Conservation (phyloP, 2,888 invertebrate genomes). For the Drosophila sordidula region DNA sequence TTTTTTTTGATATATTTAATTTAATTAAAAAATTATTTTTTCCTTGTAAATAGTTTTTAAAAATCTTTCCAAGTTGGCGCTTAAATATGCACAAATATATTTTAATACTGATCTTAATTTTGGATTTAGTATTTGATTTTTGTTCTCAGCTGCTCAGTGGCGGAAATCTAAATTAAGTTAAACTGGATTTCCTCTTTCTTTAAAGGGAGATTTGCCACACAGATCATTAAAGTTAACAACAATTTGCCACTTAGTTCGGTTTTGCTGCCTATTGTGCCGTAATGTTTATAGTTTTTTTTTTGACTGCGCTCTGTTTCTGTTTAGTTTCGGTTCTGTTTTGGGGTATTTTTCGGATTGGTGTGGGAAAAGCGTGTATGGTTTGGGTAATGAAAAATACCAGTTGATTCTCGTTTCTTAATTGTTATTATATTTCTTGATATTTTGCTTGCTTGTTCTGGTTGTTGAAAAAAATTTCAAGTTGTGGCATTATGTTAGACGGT, state of each 20-base stretch:
- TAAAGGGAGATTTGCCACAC: constrained; percentile 8
- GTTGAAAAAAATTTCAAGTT: constrained; percentile 34
- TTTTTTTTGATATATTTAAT: constrained; percentile 23
- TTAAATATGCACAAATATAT: constrained; percentile 23
- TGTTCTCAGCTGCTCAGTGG: constrained; percentile 21
- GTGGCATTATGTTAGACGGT: constrained; percentile 29
- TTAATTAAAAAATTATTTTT: constrained; percentile 30
- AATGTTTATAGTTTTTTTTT: constrained; percentile 21
- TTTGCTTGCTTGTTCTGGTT: constrained; percentile 41
- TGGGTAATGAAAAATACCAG: constrained; percentile 66
- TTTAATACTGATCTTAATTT: constrained; percentile 56
- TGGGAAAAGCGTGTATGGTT: constrained; percentile 44
- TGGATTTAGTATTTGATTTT: constrained; percentile 24
- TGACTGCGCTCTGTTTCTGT: constrained; percentile 36
- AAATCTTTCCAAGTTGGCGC: constrained; percentile 40
- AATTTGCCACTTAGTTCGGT: constrained; percentile 68
- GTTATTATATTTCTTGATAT: constrained; percentile 32
- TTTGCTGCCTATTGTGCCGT: constrained; percentile 42
- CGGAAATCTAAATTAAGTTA: constrained; percentile 36
- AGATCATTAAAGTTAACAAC: constrained; percentile 62
- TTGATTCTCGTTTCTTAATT: constrained; percentile 49
- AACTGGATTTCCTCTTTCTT: constrained; percentile 31
- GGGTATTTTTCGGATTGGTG: constrained; percentile 40
- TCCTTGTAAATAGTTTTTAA: constrained; percentile 63
- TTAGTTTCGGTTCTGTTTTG: constrained; percentile 44